Base-by-base conservation (phyloP, 92 coral and sea anemone genomes). In the Metridium senile region DNA sequence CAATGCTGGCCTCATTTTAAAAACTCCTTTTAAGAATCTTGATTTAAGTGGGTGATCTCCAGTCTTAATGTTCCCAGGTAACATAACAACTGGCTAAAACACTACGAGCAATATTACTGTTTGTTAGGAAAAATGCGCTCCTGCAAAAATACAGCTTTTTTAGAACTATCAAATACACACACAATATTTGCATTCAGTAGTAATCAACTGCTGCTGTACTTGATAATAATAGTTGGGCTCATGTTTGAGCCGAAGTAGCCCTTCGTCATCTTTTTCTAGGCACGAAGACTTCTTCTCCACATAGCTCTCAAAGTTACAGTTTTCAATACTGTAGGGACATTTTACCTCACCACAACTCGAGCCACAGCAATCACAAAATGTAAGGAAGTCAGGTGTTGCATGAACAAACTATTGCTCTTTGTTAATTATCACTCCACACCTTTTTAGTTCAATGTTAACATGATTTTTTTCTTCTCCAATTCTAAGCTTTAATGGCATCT, bases 291-390 rank as follows among this genome's bases (percentile, higher is more conserved):
- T 82, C 45, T 81, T 63, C 13, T 23, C 18, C n/a, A 62, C 74
- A 74, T 81, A 86, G n/a, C 51, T 65, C 11, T 75, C 82, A 75
- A 84, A 78, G 76, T 75, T 76, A 66, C 76, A 20, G 45, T 82
- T 61, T 68, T 6, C 39, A 34, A 75, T 58, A 26, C 34, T 32
- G 27, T 51, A 47, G 16, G 82, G 87, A 27, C 87, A 82, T 68
- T 82, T 82, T 21, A 82, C 78, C 39, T 82, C 87, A 28, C 88
- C 84, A 72, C 86, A 81, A 30, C 84, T 81, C 45, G 26, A 33
- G 17, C 84, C 84, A 54, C 86, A 74, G 64, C 86, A 75, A 74
- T 63, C 73, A 62, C 86, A 82, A 43, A 71, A 46, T 54, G 29
- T 26, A 32, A 82, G 59, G 65, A 82, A 82, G 73, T 62, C 83